Evolutionary conservation across 92 coral and sea anemone genomes (phyloP).

Genomic region (Heliopora coerulea): DNA sequence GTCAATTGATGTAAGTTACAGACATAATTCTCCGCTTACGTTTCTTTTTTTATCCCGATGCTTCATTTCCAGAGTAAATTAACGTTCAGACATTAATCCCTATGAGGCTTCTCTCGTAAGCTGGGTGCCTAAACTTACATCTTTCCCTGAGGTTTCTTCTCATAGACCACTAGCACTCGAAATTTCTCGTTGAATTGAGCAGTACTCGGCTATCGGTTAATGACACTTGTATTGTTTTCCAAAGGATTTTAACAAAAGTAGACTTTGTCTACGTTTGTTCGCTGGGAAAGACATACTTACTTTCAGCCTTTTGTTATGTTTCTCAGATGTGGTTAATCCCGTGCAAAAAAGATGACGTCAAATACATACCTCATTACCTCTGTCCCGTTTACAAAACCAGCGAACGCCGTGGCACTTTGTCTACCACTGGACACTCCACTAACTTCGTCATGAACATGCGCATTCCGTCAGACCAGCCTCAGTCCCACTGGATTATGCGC

Average conservation of each 20-base stretch:
- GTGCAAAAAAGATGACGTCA: constrained; percentile 91
- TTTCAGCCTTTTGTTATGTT: background rate
- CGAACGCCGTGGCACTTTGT: constrained; percentile 94
- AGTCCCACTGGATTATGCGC: constrained; percentile 99
- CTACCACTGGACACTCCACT: constrained; percentile 99
- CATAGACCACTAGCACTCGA: no score
- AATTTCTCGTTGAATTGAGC: no score
- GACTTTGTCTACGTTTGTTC: background rate
- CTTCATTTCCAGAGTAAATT: no score
- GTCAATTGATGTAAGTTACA: no score
- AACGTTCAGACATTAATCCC: no score
- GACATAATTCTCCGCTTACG: no score
- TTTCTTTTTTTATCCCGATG: no score
- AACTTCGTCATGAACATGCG: constrained; percentile 99
- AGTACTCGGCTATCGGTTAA: no score
- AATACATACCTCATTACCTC: constrained; percentile 80
- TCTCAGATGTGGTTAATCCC: constrained; percentile 83
- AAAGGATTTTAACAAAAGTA: background rate
- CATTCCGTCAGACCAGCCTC: constrained; percentile 98
- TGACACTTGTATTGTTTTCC: background rate
- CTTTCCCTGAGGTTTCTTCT: no score
- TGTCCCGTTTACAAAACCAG: constrained; percentile 97
- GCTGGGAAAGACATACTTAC: no score
- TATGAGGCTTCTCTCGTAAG: no score
- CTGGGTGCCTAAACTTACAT: no score